Evolutionary conservation across 2,888 invertebrate species (phyloP), one percentile per base, ranked within the genome.

Genomic region (Chloroclystis v-ata): DNA sequence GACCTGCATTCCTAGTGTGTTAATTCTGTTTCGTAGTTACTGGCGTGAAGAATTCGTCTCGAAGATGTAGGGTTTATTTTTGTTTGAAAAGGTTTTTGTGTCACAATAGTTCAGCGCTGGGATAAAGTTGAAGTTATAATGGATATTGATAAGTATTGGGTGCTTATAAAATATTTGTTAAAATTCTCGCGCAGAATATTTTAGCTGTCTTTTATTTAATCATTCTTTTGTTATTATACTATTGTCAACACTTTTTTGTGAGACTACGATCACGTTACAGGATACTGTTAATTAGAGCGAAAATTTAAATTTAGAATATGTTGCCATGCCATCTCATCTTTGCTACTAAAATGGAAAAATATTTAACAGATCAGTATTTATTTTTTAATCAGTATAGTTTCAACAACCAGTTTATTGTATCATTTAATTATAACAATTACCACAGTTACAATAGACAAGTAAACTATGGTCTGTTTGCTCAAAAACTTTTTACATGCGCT

Each of bases 211-310:
- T 20, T 20, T 20, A 20, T 20, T 20, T 20, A 4, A 5, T 20
- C 20, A 5, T 20, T 47, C 52, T 51, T 54, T 53, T 56, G 51
- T 53, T 52, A 51, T 55, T 51, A 4, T 9, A 5, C 41, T 37
- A 32, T 24, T 12, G 40, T 43, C 63, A 66, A 62, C 67, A 72
- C n/a, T 69, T 54, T 63, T n/a, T n/a, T n/a, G n/a, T 20, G 20
- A 65, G 65, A 66, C 61, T 67, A 61, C 76, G 73, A 67, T 78
- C 75, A 54, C 43, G 61, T 78, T 78, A 69, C 78, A 58, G 44
- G 56, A 60, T 62, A 61, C 53, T 52, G 53, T 38, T 68, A 75
- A 77, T 77, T 72, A 66, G 77, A 60, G 43, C 77, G 63, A 47
- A 49, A 38, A 43, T 43, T 59, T 77, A 74, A 69, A 72, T 68